Conservation (phyloP, 2,888 invertebrate genomes). For the Leptothorax acervorum region DNA sequence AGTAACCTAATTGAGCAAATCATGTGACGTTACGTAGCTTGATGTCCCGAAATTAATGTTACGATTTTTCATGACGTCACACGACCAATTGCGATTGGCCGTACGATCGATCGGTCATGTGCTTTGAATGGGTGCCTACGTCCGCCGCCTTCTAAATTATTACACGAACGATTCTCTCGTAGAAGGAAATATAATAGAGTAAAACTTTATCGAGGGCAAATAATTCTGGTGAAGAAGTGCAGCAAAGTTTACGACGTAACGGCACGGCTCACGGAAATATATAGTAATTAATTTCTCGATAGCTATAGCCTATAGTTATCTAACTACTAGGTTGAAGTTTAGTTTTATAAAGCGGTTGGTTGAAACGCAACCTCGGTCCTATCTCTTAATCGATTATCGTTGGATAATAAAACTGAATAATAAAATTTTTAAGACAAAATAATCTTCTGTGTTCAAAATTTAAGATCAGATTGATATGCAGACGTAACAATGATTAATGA, state of each 20-base stretch:
- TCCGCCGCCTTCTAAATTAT: constrained; percentile 31
- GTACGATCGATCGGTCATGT: neutral
- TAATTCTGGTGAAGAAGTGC: neutral
- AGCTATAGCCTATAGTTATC: neutral
- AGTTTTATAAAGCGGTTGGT: neutral
- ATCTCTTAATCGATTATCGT: neutral
- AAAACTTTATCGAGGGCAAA: neutral
- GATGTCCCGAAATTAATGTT: neutral
- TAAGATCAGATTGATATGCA: neutral
- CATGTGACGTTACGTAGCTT: neutral
- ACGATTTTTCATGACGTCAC: neutral
- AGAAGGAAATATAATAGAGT: neutral
- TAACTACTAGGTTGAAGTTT: neutral
- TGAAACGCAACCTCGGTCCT: neutral
- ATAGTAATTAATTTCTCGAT: neutral
- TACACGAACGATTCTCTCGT: neutral
- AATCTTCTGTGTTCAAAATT: neutral
- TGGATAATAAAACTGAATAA: neutral
- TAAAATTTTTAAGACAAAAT: constrained; percentile 11
- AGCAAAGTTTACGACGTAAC: neutral
- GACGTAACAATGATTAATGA: neutral
- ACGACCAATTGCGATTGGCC: neutral
- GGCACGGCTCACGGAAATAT: neutral
- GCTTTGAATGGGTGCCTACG: neutral
- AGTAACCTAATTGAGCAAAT: neutral